Evolutionary conservation across 2,888 invertebrate genomes (phyloP).

Genomic region (Gryllus longicercus): DNA sequence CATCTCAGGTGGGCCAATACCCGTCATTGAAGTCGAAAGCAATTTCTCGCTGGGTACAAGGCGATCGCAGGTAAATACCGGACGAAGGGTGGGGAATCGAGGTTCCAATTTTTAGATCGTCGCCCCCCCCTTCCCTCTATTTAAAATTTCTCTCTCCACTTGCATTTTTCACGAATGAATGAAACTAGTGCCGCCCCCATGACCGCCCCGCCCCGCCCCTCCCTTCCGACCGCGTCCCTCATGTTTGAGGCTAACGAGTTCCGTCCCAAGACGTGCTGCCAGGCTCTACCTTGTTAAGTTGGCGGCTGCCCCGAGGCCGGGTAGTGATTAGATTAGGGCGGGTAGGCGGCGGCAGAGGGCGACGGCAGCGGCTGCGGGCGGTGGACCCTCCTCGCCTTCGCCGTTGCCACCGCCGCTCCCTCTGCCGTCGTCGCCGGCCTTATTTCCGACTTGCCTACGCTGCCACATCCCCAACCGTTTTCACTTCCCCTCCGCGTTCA

Average conservation of each 20-base stretch:
- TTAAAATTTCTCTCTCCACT: not conserved
- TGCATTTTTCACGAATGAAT: constrained; percentile 17
- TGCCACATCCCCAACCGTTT: too few relatives aligned
- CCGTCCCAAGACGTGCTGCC: constrained; percentile 17
- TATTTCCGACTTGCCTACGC: too few relatives aligned
- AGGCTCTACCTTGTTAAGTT: constrained; percentile 17
- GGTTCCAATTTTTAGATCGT: not conserved
- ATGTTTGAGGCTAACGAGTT: constrained; percentile 17
- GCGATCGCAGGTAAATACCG: too few relatives aligned
- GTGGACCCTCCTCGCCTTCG: too few relatives aligned
- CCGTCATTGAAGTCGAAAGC: too few relatives aligned
- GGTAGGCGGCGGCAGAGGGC: not conserved
- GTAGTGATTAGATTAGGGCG: constrained; percentile 17
- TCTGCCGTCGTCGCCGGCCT: too few relatives aligned
- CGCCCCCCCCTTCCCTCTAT: not conserved
- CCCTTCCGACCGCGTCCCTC: not conserved
- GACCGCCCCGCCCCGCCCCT: too few relatives aligned
- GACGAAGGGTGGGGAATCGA: not conserved
- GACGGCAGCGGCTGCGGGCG: not conserved
- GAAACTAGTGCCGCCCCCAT: not conserved
- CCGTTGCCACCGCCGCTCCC: too few relatives aligned
- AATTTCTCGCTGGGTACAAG: too few relatives aligned
- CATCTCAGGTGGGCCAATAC: too few relatives aligned
- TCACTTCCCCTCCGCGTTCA: too few relatives aligned
- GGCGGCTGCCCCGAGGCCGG: constrained; percentile 9